phyloP scores from a whole-genome alignment of 1,140 invertebrate species.

The Hyposmocoma kahamanoa region DNA sequence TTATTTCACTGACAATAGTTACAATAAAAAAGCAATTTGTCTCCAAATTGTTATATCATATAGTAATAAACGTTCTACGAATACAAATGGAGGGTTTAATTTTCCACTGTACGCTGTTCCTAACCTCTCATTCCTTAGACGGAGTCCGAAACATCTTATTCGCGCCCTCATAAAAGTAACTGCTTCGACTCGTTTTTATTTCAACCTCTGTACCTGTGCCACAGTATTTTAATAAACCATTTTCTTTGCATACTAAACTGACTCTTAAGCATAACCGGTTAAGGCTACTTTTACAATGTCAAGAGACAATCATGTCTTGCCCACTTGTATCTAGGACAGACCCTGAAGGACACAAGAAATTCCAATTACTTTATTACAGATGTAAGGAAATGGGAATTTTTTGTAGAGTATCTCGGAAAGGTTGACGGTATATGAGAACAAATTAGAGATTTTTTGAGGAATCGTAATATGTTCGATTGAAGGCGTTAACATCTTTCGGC shows the following conservation, averaged over 20 bases:
- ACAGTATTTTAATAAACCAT: slow-evolving; percentile 71
- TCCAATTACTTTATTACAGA: slow-evolving; percentile 66
- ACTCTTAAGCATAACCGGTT: slow-evolving; percentile 20
- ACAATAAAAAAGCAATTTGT: no score
- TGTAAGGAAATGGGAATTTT: no score
- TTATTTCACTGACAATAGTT: no score
- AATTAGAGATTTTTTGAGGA: no score
- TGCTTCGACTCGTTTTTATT: slow-evolving; percentile 73
- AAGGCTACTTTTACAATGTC: slow-evolving; percentile 18
- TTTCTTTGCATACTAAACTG: slow-evolving; percentile 21
- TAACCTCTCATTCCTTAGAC: slow-evolving; percentile 62
- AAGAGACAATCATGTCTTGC: slow-evolving; percentile 48
- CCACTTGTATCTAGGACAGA: slow-evolving; percentile 68
- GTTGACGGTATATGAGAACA: no score
- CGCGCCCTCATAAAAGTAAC: slow-evolving; percentile 73
- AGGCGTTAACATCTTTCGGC: no score
- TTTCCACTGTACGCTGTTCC: slow-evolving; percentile 27
- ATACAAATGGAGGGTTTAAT: no score
- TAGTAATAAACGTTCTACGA: no score
- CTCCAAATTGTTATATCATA: no score
- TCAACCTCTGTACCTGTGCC: slow-evolving; percentile 70
- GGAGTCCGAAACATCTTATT: slow-evolving; percentile 73
- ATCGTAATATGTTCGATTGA: no score
- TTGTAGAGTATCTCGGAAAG: no score
- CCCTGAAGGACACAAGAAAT: slow-evolving; percentile 66